Evolutionary conservation across 2,888 invertebrate genomes (phyloP).

Genomic region (Acheta domesticus): DNA sequence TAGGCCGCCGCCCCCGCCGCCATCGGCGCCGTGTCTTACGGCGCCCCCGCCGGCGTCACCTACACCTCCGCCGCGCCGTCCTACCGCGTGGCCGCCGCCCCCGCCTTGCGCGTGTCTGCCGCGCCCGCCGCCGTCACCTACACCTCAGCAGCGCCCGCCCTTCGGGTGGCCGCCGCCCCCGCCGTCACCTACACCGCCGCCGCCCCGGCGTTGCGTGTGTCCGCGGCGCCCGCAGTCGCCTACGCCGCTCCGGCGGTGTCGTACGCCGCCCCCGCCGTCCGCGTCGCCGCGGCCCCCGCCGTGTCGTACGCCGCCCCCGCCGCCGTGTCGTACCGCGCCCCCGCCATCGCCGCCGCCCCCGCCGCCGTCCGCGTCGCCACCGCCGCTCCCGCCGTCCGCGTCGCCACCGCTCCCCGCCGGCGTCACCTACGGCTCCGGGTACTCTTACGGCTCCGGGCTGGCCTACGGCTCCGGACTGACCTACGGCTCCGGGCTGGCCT

Average conservation of each 20-base stretch:
- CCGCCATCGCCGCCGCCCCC: background rate
- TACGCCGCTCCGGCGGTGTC: background rate
- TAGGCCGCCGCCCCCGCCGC: background rate
- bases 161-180: background rate
- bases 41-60: background rate
- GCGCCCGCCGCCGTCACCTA: background rate
- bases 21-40: background rate
- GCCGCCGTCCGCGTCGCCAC: background rate
- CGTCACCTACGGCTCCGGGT: background rate
- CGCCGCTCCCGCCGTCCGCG: background rate
- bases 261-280: slow-evolving; percentile 8
- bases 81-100: background rate
- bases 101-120: background rate
- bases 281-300: background rate
- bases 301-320: slow-evolving; percentile 20
- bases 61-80: background rate
- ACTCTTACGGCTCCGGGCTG: no score
- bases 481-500: background rate
- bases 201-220: background rate
- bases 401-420: background rate
- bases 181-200: background rate
- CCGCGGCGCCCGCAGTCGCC: background rate
- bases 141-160: background rate
- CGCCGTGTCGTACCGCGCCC: background rate
- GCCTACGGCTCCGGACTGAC: background rate